phyloP scores from a whole-genome alignment of 2,888 invertebrate genomes.

The Aphrophora alni region DNA sequence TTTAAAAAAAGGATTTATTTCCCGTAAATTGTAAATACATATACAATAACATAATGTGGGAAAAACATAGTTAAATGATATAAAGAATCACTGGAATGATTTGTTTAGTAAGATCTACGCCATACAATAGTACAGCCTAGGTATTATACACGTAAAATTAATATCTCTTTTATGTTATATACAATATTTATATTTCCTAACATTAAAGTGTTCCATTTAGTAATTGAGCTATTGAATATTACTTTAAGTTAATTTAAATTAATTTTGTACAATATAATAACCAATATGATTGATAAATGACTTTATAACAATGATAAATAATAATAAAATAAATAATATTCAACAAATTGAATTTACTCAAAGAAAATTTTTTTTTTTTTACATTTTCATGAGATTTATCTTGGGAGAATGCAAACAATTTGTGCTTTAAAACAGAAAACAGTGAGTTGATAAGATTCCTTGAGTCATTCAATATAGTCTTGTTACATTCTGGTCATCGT shows the following conservation, averaged over 20 bases:
- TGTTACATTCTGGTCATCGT: slow-evolving; percentile 6
- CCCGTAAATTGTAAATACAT: neutral
- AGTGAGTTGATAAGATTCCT: slow-evolving; percentile 12
- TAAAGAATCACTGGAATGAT: neutral
- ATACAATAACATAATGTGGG: neutral
- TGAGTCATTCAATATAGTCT: neutral
- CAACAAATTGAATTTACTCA: slow-evolving; percentile 9
- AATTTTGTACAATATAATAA: neutral
- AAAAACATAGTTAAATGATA: neutral
- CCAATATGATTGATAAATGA: slow-evolving; percentile 1
- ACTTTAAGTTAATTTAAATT: neutral
- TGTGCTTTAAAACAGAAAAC: slow-evolving; percentile 19
- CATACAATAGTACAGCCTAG: slow-evolving; percentile 2
- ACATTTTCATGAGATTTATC: neutral
- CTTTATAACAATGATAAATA: neutral
- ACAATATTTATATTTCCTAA: slow-evolving; percentile 30
- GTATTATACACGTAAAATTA: neutral
- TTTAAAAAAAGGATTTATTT: neutral
- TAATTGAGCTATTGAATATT: neutral
- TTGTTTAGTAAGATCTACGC: neutral
- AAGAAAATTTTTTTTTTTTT: neutral
- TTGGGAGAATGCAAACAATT: neutral
- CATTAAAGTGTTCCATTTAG: neutral
- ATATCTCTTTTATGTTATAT: slow-evolving; percentile 26
- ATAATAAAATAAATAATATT: slow-evolving; percentile 2